These are phyloP conservation scores for Lates calcarifer DNA, from an alignment of 2,113 vertebrate species.

Conservation along the genomic window DNA sequence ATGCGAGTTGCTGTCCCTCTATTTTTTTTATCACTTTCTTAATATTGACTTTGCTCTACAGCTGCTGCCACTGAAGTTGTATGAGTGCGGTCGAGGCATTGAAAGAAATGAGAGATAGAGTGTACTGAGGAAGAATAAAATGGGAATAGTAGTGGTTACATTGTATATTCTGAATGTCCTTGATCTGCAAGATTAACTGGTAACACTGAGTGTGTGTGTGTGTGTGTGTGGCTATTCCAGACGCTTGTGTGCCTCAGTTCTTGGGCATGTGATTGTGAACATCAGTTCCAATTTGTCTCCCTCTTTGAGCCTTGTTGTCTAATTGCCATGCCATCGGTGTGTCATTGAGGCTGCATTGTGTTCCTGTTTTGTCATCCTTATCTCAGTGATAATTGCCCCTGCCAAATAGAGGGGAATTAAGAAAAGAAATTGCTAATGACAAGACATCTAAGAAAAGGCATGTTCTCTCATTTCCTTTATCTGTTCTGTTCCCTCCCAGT, in stretches of 20 bases:
- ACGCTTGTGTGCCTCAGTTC: constrained; percentile 34
- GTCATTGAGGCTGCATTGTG: constrained; percentile 77
- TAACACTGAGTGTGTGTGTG: constrained; percentile 30
- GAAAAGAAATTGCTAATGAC: constrained; percentile 81
- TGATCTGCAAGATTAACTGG: constrained; percentile 60
- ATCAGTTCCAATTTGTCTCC: constrained; percentile 80
- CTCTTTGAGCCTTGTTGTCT: constrained; percentile 74
- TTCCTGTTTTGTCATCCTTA: constrained; percentile 81
- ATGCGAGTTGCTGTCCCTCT: constrained; percentile 42
- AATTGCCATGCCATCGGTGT: constrained; percentile 78
- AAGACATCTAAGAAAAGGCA: constrained; percentile 77
- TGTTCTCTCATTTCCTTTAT: constrained; percentile 78
- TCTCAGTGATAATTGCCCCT: constrained; percentile 79
- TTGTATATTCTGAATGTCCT: constrained; percentile 64
- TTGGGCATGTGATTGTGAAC: constrained; percentile 71
- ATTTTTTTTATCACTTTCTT: constrained; percentile 56
- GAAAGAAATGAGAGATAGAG: constrained; percentile 35
- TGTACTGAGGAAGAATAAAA: constrained; percentile 27
- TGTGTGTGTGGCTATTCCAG: constrained; percentile 20
- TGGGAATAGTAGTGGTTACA: constrained; percentile 36
- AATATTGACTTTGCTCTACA: constrained; percentile 65
- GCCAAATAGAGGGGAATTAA: constrained; percentile 77
- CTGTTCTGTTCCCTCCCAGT: constrained; percentile 61
- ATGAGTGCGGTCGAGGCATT: constrained; percentile 21
- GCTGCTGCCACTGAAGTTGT: constrained; percentile 63